A percentile compares a stretch with the other conserved stretches of the same genome.
Conservation (phyloP, 2,888 invertebrate species). For the Stenodema calcarata region DNA sequence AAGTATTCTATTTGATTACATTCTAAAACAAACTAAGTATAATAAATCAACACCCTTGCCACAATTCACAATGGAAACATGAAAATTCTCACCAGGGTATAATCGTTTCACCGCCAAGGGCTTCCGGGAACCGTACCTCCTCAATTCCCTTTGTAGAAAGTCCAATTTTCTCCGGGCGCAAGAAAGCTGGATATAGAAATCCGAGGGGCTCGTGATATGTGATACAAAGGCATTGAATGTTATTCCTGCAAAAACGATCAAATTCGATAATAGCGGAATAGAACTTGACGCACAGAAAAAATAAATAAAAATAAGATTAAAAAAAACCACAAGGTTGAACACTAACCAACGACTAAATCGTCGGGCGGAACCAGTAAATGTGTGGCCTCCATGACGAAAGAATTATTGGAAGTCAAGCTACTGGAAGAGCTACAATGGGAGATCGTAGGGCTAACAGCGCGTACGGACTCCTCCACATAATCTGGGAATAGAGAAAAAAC, state of each 20-base stretch:
- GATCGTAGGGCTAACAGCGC: background rate
- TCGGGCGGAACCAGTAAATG: constrained; percentile 3
- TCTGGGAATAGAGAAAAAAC: background rate
- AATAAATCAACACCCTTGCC: no score
- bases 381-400: background rate
- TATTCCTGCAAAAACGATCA: constrained; percentile 15
- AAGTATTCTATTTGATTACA: no score
- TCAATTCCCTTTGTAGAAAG: constrained; percentile 60
- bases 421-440: constrained; percentile 5
- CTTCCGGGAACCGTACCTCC: background rate
- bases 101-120: background rate
- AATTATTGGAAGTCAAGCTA: background rate
- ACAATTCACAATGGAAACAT: no score
- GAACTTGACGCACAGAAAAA: no score
- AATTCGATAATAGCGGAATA: background rate
- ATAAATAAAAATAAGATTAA: background rate
- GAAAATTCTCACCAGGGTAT: background rate
- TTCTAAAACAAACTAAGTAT: no score
- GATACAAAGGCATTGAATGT: constrained; percentile 4
- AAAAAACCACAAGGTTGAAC: no score
- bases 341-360: constrained; percentile 15
- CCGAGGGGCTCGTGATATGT: constrained; percentile 61
- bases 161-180: constrained; percentile 57
- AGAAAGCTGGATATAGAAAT: constrained; percentile 61
- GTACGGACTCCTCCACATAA: background rate